Percentiles rank a stretch among this genome's conserved stretches.
These are phyloP conservation scores for Habrosyne pyritoides DNA, from an alignment of 2,888 invertebrate species.

Conservation along the genomic window DNA sequence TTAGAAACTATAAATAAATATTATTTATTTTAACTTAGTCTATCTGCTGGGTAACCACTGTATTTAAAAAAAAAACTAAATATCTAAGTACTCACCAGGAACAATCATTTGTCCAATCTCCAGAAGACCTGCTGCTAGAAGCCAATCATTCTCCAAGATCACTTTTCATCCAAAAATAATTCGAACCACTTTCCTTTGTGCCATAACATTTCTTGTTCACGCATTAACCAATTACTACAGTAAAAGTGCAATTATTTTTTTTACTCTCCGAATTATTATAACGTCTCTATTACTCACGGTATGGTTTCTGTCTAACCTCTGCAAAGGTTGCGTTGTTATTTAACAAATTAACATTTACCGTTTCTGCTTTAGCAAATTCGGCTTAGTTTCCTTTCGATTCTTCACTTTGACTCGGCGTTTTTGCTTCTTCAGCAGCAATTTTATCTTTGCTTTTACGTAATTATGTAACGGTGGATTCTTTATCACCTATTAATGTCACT, in stretches of 20 bases:
- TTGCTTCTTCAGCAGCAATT: not conserved
- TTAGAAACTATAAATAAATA: no score
- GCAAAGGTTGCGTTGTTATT: constrained; percentile 49
- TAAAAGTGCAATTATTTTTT: constrained; percentile 43
- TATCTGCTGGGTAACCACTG: no score
- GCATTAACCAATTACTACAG: constrained; percentile 29
- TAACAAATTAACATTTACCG: constrained; percentile 32
- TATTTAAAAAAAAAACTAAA: not conserved
- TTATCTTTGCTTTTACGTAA: not conserved
- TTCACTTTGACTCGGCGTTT: not conserved
- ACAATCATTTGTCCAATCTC: constrained; percentile 36
- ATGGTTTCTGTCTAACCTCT: constrained; percentile 55
- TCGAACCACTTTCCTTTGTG: constrained; percentile 45
- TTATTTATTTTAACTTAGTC: no score
- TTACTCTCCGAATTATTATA: constrained; percentile 32
- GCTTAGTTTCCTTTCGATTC: constrained; percentile 11
- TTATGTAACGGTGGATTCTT: not conserved
- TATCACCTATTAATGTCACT: constrained; percentile 19
- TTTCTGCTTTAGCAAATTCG: constrained; percentile 15
- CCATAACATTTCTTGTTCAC: constrained; percentile 38
- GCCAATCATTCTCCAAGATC: constrained; percentile 22
- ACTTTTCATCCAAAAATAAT: constrained; percentile 30
- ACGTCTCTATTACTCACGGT: constrained; percentile 34
- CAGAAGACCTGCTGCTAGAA: constrained; percentile 15
- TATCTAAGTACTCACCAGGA: constrained; percentile 36